Conservation (phyloP, 2,113 vertebrate genomes). For the Hyaena hyaena region DNA sequence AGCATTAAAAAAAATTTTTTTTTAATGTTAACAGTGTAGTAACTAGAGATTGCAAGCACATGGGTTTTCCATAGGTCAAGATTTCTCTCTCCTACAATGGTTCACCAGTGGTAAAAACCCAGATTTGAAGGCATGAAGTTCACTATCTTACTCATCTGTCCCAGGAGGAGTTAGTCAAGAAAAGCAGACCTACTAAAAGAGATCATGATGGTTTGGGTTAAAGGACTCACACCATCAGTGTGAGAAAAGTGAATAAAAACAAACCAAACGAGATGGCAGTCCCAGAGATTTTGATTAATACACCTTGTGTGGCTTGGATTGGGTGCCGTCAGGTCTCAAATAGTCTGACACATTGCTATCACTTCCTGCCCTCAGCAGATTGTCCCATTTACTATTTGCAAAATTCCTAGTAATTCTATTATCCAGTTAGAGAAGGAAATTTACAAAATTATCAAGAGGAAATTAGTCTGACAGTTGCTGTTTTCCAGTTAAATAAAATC, state of each 20-base stretch:
- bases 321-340: not conserved
- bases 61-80: not conserved
- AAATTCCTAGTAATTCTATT: conserved; percentile 79
- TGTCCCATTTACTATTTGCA: conserved; percentile 74
- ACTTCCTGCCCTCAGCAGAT: conserved; percentile 75
- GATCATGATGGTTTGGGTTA: not conserved
- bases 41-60: not conserved
- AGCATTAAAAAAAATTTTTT: too few relatives aligned
- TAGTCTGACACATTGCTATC: conserved; percentile 25
- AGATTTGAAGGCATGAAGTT: not conserved
- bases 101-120: not conserved
- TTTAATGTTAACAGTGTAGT: not conserved
- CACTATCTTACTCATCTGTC: not conserved
- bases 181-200: not conserved
- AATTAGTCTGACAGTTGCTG: conserved; percentile 74
- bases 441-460: conserved; percentile 82
- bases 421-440: conserved; percentile 86
- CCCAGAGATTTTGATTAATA: not conserved
- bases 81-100: not conserved
- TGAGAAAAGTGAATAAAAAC: not conserved
- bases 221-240: not conserved
- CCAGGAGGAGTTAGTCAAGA: not conserved
- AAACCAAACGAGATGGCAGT: not conserved
- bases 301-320: not conserved
- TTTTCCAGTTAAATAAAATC: conserved; percentile 79